Percentiles rank a stretch among this genome's conserved stretches.
Evolutionary conservation across 2,888 invertebrate species (phyloP).

Genomic region (Tryphoninae sp.): DNA sequence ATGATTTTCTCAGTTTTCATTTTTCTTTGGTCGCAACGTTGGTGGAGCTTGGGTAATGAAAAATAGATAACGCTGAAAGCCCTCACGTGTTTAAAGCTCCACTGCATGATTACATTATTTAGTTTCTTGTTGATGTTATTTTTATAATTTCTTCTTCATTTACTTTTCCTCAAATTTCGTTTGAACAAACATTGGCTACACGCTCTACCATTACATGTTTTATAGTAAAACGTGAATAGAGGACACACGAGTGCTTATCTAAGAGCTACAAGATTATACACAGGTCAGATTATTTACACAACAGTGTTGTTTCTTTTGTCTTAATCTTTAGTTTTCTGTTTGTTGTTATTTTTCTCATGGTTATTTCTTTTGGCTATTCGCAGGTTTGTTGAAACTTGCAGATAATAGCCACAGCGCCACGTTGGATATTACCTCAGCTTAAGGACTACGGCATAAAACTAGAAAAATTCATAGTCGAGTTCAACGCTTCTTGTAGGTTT

Average conservation of each 20-base stretch:
- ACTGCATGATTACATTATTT: not conserved
- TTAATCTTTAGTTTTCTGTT: not conserved
- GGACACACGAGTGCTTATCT: constrained; percentile 45
- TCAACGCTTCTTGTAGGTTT: constrained; percentile 42
- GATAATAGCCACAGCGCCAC: constrained; percentile 23
- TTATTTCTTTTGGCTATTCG: too few species aligned
- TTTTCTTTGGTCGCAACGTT: constrained; percentile 30
- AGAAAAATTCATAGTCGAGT: constrained; percentile 62
- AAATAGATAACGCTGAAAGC: constrained; percentile 14
- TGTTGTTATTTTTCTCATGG: not conserved
- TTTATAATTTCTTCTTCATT: not conserved
- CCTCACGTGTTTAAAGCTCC: constrained; percentile 24
- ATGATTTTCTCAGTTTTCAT: not conserved
- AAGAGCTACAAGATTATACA: constrained; percentile 55
- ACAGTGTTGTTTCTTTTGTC: constrained; percentile 30
- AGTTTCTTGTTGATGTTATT: not conserved
- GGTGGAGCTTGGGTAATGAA: constrained; percentile 22
- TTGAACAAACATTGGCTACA: constrained; percentile 39
- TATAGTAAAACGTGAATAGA: constrained; percentile 46
- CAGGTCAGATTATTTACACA: constrained; percentile 61
- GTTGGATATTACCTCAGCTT: constrained; percentile 46
- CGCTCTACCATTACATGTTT: constrained; percentile 29
- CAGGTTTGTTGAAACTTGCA: constrained; percentile 8
- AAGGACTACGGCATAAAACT: constrained; percentile 62
- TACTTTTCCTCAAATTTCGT: not conserved